phyloP scores from a whole-genome alignment of 1,140 invertebrate species.

The Ganaspis sp. region DNA sequence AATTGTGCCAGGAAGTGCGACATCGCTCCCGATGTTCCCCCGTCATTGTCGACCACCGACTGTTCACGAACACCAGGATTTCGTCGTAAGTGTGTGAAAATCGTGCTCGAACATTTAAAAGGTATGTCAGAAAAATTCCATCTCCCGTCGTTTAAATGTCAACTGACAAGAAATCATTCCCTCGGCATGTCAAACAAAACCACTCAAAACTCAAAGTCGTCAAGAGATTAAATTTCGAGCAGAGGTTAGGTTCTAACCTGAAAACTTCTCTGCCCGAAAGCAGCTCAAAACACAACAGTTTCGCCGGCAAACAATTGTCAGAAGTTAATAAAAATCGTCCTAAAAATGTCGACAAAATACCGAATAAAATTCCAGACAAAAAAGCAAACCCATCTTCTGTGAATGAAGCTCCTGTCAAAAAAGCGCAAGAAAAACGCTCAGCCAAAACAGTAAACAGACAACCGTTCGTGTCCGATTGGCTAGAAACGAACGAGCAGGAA shows the following conservation, averaged over 20 bases:
- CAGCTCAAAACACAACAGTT: too few species aligned
- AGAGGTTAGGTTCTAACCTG: slow-evolving; percentile 40
- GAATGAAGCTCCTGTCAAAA: too few species aligned
- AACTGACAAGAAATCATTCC: neutral
- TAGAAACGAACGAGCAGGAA: neutral
- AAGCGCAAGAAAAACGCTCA: too few species aligned
- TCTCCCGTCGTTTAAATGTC: neutral
- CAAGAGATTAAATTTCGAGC: slow-evolving; percentile 44
- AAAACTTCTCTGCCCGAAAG: neutral
- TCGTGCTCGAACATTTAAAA: neutral
- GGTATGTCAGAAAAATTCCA: neutral
- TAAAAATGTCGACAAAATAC: too few species aligned
- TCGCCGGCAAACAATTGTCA: too few species aligned
- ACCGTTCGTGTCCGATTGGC: neutral
- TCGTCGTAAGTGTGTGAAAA: neutral
- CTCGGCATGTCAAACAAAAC: neutral
- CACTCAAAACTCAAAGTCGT: slow-evolving; percentile 38
- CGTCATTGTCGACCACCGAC: slow-evolving; percentile 7
- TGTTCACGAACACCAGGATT: slow-evolving; percentile 10
- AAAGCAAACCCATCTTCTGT: neutral
- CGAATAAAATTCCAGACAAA: too few species aligned
- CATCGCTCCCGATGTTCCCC: slow-evolving; percentile 15
- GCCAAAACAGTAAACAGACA: neutral
- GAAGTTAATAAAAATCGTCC: too few species aligned
- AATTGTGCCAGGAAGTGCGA: slow-evolving; percentile 21